A percentile compares a stretch with the other conserved stretches of the same genome.
Evolutionary conservation across 2,888 invertebrate species (phyloP).

Genomic region (Papilio gigon): DNA sequence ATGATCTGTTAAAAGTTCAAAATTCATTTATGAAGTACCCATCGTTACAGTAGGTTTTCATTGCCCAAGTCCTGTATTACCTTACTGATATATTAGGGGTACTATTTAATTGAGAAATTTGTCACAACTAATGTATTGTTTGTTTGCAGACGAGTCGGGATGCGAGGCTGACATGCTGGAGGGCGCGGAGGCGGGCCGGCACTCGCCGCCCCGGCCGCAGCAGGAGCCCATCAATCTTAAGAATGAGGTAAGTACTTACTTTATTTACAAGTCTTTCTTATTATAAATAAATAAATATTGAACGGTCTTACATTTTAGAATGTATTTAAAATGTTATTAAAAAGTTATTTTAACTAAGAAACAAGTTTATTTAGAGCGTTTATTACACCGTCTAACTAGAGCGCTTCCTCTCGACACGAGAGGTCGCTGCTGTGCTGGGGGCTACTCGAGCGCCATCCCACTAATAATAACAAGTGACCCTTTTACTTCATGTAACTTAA

Average conservation of each 20-base stretch:
- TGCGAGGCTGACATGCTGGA: constrained; percentile 93
- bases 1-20: too few relatives aligned
- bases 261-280: too few relatives aligned
- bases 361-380: constrained; percentile 32
- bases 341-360: constrained; percentile 13
- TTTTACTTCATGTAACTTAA: constrained; percentile 16
- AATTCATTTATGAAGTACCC: too few relatives aligned
- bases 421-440: constrained; percentile 33
- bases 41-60: too few relatives aligned
- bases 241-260: constrained; percentile 72
- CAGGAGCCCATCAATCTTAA: constrained; percentile 82
- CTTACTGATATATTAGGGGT: too few relatives aligned
- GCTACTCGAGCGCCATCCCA: constrained; percentile 14
- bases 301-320: not conserved
- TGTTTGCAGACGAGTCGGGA: constrained; percentile 87
- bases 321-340: not conserved
- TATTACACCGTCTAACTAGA: constrained; percentile 40
- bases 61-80: too few relatives aligned
- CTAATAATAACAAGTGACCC: constrained; percentile 31
- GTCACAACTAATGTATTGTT: too few relatives aligned
- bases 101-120: too few relatives aligned
- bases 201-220: constrained; percentile 81
- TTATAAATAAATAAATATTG: too few relatives aligned
- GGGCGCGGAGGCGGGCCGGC: constrained; percentile 86
- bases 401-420: constrained; percentile 34